Conservation (phyloP, 2,888 invertebrate species). For the Copidosoma aretas region DNA sequence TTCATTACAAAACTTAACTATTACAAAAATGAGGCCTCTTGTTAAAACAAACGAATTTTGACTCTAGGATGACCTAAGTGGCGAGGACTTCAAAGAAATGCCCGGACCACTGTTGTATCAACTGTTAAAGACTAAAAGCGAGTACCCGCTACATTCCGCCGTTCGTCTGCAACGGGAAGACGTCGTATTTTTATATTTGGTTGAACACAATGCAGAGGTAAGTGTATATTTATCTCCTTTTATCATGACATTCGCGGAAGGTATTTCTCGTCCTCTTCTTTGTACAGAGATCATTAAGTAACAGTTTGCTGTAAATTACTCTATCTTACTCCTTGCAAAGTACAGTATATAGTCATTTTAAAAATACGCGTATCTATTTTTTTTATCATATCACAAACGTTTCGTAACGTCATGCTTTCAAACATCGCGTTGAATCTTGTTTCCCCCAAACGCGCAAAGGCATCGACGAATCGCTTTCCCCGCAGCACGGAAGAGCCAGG, state of each 20-base stretch:
- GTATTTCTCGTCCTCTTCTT: not conserved
- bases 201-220: conserved; percentile 89
- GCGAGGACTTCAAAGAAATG: conserved; percentile 91
- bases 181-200: conserved; percentile 91
- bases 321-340: not conserved
- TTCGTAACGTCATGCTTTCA: conserved; percentile 9
- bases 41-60: conserved; percentile 7
- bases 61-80: conserved; percentile 71
- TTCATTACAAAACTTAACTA: conserved; percentile 3
- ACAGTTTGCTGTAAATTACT: conserved; percentile 12
- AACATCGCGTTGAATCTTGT: conserved; percentile 5
- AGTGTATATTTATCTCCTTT: conserved; percentile 60
- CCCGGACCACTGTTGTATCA: conserved; percentile 87
- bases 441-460: not conserved
- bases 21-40: not conserved
- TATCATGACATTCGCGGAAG: no score
- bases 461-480: no score
- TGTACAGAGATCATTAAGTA: conserved; percentile 29
- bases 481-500: not conserved
- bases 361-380: conserved; percentile 24
- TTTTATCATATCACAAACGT: conserved; percentile 34
- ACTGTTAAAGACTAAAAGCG: conserved; percentile 89
- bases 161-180: conserved; percentile 88
- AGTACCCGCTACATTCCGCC: conserved; percentile 88
- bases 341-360: conserved; percentile 6